phyloP scores from a whole-genome alignment of 1,140 invertebrate genomes.

The Pogonus chalceus region DNA sequence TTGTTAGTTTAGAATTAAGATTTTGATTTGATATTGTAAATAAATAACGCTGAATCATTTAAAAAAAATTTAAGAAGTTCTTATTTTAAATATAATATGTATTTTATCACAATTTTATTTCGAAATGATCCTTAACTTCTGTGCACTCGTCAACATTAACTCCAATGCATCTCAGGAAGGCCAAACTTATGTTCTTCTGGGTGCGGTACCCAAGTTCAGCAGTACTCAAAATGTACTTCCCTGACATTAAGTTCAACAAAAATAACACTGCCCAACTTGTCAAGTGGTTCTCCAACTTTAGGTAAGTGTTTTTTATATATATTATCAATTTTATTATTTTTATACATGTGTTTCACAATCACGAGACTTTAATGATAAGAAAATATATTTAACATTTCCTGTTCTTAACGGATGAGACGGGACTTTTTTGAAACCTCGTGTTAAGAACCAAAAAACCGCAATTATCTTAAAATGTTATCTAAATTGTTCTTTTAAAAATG shows the following conservation, averaged over 20 bases:
- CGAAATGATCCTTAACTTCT: slow-evolving; percentile 74
- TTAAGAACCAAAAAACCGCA: too few relatives aligned
- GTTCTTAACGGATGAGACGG: too few relatives aligned
- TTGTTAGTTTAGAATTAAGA: too few relatives aligned
- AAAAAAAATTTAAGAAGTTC: slow-evolving; percentile 10
- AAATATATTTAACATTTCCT: too few relatives aligned
- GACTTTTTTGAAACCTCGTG: too few relatives aligned
- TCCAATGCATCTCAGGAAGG: slow-evolving; percentile 99
- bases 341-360: too few relatives aligned
- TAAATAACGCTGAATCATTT: too few relatives aligned
- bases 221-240: slow-evolving; percentile 99
- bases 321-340: slow-evolving; percentile 6
- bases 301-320: slow-evolving; percentile 83
- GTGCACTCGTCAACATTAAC: slow-evolving; percentile 90
- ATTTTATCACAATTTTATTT: slow-evolving; percentile 24
- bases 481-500: too few relatives aligned
- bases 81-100: slow-evolving; percentile 10
- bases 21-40: too few relatives aligned
- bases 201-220: slow-evolving; percentile 96
- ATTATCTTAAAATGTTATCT: too few relatives aligned
- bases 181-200: slow-evolving; percentile 99
- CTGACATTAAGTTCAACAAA: slow-evolving; percentile 99
- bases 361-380: too few relatives aligned
- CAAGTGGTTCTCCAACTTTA: slow-evolving; percentile 99
- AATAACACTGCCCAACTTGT: slow-evolving; percentile 99